phyloP scores from a whole-genome alignment of 2,888 invertebrate species.

The Nemotelus nigrinus region DNA sequence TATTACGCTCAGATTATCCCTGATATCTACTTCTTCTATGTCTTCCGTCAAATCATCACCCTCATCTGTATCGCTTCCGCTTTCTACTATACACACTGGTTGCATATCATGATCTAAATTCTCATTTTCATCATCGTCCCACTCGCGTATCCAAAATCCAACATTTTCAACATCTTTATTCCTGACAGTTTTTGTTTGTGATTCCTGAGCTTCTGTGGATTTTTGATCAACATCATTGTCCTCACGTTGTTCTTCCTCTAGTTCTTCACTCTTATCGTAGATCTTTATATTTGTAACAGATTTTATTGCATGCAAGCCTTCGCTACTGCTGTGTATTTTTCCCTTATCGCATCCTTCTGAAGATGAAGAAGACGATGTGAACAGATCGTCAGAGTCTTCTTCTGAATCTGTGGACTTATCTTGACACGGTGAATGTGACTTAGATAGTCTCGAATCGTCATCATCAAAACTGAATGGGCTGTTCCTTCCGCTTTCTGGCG shows the following conservation, averaged over 20 bases:
- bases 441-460: slow-evolving; percentile 48
- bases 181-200: no score
- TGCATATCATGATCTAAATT: slow-evolving; percentile 53
- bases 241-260: slow-evolving; percentile 41
- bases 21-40: slow-evolving; percentile 55
- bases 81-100: slow-evolving; percentile 54
- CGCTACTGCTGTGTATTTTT: slow-evolving; percentile 33
- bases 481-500: slow-evolving; percentile 48
- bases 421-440: slow-evolving; percentile 56
- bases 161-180: slow-evolving; percentile 57
- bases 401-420: slow-evolving; percentile 31
- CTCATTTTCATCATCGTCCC: slow-evolving; percentile 58
- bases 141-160: slow-evolving; percentile 53
- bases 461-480: slow-evolving; percentile 55
- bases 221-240: slow-evolving; percentile 49
- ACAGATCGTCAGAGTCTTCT: slow-evolving; percentile 48
- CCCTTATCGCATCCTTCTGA: slow-evolving; percentile 35
- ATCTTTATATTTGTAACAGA: slow-evolving; percentile 68
- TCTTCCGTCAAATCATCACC: slow-evolving; percentile 55
- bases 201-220: no score
- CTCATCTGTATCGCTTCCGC: slow-evolving; percentile 58
- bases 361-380: slow-evolving; percentile 44
- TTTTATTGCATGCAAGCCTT: slow-evolving; percentile 65
- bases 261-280: slow-evolving; percentile 58
- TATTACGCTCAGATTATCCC: slow-evolving; percentile 68